These are phyloP conservation scores for Brienomyrus brachyistius DNA, from an alignment of 2,113 vertebrate species.

Conservation along the genomic window DNA sequence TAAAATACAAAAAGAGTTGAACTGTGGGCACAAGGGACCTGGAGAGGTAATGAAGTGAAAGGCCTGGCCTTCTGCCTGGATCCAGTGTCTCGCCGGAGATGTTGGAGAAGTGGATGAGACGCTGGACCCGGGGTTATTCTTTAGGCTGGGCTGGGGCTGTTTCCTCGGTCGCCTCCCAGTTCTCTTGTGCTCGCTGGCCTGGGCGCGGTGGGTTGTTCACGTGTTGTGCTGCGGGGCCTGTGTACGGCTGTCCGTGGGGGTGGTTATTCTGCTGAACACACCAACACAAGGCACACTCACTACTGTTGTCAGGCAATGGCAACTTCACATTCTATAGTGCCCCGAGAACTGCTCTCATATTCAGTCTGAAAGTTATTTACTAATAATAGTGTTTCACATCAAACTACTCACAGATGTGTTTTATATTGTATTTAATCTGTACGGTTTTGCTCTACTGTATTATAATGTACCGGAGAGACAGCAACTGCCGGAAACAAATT, in stretches of 20 bases:
- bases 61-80: conserved; percentile 76
- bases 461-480: no score
- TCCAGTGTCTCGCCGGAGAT: conserved; percentile 56
- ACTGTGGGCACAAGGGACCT: conserved; percentile 79
- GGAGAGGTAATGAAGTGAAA: conserved; percentile 80
- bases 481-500: no score
- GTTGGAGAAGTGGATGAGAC: conserved; percentile 50
- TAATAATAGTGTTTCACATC: no score
- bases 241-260: conserved; percentile 96
- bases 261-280: conserved; percentile 80
- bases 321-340: background rate
- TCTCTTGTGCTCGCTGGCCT: conserved; percentile 97
- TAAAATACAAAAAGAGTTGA: conserved; percentile 75
- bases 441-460: no score
- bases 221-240: conserved; percentile 95
- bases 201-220: conserved; percentile 98
- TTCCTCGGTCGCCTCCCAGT: conserved; percentile 92
- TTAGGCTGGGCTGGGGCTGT: conserved; percentile 82
- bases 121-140: conserved; percentile 67
- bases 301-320: background rate
- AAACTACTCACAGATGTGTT: background rate
- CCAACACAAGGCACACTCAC: background rate
- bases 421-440: no score
- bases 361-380: no score
- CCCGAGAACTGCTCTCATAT: background rate